phyloP scores from a whole-genome alignment of 2,113 vertebrate species.

The Oceanodroma tethys region DNA sequence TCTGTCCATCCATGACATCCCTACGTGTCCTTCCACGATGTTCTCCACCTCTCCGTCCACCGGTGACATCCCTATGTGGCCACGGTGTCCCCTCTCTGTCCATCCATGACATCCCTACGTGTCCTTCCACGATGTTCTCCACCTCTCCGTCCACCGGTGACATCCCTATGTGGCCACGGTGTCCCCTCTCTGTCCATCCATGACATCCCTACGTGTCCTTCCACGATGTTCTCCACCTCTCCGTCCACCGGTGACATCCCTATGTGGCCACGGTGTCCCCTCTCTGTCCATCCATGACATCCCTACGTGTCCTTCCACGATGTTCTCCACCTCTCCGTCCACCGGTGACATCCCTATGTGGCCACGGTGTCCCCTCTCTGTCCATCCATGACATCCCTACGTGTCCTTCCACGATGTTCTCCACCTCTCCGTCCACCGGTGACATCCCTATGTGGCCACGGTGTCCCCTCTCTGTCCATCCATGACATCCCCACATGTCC shows the following conservation, averaged over 20 bases:
- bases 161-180: not conserved
- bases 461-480: not conserved
- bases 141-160: too few relatives aligned
- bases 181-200: not conserved
- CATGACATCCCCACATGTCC: not conserved
- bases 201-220: not conserved
- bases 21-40: not conserved
- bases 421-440: not conserved
- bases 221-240: too few relatives aligned
- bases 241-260: not conserved
- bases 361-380: not conserved
- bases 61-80: not conserved
- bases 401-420: not conserved
- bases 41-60: not conserved
- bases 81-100: too few relatives aligned
- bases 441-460: not conserved
- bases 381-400: not conserved
- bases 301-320: accelerated
- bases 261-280: not conserved
- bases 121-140: not conserved
- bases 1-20: not conserved
- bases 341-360: too few relatives aligned
- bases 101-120: not conserved
- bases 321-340: too few relatives aligned
- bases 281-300: not conserved